Percentiles rank a stretch among this genome's conserved stretches.
Conservation (phyloP, 2,113 vertebrate genomes). For the Pontoporia blainvillei region DNA sequence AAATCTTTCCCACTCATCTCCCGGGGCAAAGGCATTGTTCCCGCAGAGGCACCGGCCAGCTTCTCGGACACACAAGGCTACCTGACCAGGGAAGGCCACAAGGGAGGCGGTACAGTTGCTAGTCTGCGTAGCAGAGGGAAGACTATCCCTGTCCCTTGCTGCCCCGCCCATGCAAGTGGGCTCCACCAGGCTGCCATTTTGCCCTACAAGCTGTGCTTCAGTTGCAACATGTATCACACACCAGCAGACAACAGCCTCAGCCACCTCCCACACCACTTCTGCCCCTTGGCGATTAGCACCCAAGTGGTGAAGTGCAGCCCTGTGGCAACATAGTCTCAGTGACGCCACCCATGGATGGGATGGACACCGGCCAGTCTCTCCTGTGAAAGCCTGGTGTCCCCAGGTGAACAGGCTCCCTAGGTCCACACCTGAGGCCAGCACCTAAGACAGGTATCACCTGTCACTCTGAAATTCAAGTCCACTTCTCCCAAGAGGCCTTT, state of each 20-base stretch:
- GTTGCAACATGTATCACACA: slow-evolving; percentile 25
- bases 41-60: not conserved
- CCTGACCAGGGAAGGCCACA: not conserved
- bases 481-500: slow-evolving; percentile 44
- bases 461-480: slow-evolving; percentile 59
- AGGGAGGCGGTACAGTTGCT: not conserved
- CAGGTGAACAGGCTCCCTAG: slow-evolving; percentile 20
- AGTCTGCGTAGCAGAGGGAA: not conserved
- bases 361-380: not conserved
- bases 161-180: not conserved
- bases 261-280: slow-evolving; percentile 55
- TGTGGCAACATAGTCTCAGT: not conserved
- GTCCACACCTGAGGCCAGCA: slow-evolving; percentile 23
- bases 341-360: not conserved
- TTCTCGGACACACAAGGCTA: not conserved
- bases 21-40: not conserved
- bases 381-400: not conserved
- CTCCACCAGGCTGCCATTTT: slow-evolving; percentile 54
- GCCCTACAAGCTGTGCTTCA: slow-evolving; percentile 53
- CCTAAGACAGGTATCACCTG: slow-evolving; percentile 33
- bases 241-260: slow-evolving; percentile 46
- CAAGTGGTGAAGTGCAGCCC: slow-evolving; percentile 4
- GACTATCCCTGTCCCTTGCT: not conserved
- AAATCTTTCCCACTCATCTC: slow-evolving; percentile 12
- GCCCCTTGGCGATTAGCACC: not conserved